Percentiles rank a stretch among this genome's conserved stretches.
Conservation (phyloP, 2,888 invertebrate species). For the Luperina nickerlii region DNA sequence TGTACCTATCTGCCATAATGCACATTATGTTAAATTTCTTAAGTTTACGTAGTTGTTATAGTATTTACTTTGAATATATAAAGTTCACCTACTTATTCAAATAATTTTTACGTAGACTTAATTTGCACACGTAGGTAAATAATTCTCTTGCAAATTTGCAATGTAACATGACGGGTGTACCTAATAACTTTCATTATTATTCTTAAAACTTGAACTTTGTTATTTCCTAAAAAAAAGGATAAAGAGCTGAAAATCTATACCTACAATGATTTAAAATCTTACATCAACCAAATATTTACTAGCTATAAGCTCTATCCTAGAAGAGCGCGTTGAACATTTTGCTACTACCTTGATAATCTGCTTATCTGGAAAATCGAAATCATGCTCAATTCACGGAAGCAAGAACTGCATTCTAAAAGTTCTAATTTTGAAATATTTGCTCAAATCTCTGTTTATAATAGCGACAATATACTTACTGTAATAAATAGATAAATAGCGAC, state of each 20-base stretch:
- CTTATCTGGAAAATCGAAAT: constrained; percentile 13
- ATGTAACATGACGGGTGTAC: not conserved
- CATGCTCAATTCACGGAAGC: constrained; percentile 48
- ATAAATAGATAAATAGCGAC: not conserved
- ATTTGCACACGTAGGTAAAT: constrained; percentile 8
- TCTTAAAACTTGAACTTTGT: not conserved
- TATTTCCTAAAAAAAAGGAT: not conserved
- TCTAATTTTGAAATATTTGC: constrained; percentile 51
- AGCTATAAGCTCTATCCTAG: not conserved
- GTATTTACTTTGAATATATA: not conserved
- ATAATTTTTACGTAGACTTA: not conserved
- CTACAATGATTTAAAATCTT: not conserved
- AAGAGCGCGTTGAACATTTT: not conserved
- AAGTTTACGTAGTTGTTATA: not conserved
- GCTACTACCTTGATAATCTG: not conserved
- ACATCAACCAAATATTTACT: not conserved
- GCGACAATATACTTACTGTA: constrained; percentile 49
- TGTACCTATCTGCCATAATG: not conserved
- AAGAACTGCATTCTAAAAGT: constrained; percentile 33
- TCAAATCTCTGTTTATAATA: constrained; percentile 62
- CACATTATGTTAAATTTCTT: not conserved
- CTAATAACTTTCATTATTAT: not conserved
- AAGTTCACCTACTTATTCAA: not conserved
- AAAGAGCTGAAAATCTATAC: not conserved
- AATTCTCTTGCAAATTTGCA: not conserved